Evolutionary conservation across 2,888 invertebrate genomes (phyloP).

Genomic region (Baronia brevicornis): DNA sequence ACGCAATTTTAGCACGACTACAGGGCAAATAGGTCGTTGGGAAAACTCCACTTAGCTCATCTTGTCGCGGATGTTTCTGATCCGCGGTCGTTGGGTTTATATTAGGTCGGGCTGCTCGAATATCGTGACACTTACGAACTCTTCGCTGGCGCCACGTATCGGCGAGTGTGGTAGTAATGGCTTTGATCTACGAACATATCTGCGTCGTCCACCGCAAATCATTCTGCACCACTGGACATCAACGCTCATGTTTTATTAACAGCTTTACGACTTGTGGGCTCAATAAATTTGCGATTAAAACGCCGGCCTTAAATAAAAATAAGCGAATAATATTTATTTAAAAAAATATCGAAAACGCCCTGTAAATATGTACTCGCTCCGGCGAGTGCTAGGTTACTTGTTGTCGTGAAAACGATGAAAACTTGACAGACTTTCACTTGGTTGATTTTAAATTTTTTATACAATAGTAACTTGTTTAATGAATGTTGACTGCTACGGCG

Average conservation of each 20-base stretch:
- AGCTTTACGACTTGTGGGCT: constrained; percentile 15
- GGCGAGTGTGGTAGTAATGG: constrained; percentile 15
- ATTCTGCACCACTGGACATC: constrained; percentile 24
- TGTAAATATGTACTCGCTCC: too few relatives aligned
- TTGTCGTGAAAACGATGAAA: too few relatives aligned
- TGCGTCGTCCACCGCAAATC: constrained; percentile 17
- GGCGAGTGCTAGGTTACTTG: too few relatives aligned
- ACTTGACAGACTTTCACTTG: too few relatives aligned
- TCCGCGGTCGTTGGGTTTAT: constrained; percentile 11
- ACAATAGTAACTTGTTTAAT: too few relatives aligned
- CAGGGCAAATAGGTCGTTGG: constrained; percentile 1
- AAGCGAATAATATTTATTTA: constrained; percentile 7
- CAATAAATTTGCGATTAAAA: constrained; percentile 3
- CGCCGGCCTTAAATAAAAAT: not conserved
- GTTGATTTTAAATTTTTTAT: too few relatives aligned
- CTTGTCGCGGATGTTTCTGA: constrained; percentile 8
- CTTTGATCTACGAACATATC: constrained; percentile 13
- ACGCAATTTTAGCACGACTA: too few relatives aligned
- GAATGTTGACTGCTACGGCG: too few relatives aligned
- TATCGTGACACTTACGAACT: constrained; percentile 10
- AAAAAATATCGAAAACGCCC: too few relatives aligned
- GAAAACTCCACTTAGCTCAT: constrained; percentile 6
- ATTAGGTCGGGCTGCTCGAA: constrained; percentile 11
- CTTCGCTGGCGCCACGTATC: constrained; percentile 19
- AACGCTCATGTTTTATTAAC: constrained; percentile 23